phyloP scores from a whole-genome alignment of 2,888 invertebrate genomes.

The Orthosia incerta region DNA sequence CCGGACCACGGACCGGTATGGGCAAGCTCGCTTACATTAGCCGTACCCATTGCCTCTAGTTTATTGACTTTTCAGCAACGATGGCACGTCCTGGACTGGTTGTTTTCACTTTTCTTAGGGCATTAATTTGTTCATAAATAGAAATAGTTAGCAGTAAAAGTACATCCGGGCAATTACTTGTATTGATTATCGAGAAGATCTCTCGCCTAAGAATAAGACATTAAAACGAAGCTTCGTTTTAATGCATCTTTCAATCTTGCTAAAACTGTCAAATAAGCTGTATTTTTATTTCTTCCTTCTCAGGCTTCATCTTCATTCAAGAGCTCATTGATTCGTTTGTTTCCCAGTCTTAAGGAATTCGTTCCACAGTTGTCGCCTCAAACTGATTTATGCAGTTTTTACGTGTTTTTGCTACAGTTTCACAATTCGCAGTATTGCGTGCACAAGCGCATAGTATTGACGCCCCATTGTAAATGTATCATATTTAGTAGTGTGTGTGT shows the following conservation, averaged over 20 bases:
- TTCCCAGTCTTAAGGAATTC: slow-evolving; percentile 39
- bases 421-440: slow-evolving; percentile 62
- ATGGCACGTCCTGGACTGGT: slow-evolving; percentile 47
- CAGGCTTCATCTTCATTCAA: slow-evolving; percentile 3
- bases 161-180: slow-evolving; percentile 18
- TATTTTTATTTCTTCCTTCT: background rate
- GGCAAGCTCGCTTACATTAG: slow-evolving; percentile 35
- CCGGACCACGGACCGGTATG: slow-evolving; percentile 53
- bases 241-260: background rate
- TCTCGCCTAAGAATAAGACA: background rate
- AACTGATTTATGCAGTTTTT: slow-evolving; percentile 58
- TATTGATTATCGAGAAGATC: slow-evolving; percentile 21
- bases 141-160: slow-evolving; percentile 34
- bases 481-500: slow-evolving; percentile 62
- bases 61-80: slow-evolving; percentile 55
- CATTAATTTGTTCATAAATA: slow-evolving; percentile 49
- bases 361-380: slow-evolving; percentile 45
- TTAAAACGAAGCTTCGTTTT: background rate
- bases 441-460: slow-evolving; percentile 61
- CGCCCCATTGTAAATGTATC: slow-evolving; percentile 69
- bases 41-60: slow-evolving; percentile 50
- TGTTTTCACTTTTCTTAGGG: slow-evolving; percentile 60
- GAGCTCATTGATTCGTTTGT: slow-evolving; percentile 18
- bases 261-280: background rate
- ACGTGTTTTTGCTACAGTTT: slow-evolving; percentile 58